These are phyloP conservation scores for Pelecanus crispus DNA, from an alignment of 2,113 vertebrate species.

Conservation along the genomic window DNA sequence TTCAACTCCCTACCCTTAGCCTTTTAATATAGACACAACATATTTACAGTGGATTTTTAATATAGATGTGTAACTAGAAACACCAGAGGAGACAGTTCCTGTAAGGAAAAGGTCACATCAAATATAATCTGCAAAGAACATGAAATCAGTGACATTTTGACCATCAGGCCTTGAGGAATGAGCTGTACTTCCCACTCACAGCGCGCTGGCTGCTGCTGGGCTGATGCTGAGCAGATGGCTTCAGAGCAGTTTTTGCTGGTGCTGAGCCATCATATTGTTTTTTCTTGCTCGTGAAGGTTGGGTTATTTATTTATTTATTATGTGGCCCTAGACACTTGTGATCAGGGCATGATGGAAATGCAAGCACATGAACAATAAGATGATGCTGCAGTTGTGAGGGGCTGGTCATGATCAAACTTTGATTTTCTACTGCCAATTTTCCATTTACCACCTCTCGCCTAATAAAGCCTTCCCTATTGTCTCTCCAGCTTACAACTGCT, in stretches of 20 bases:
- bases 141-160: constrained; percentile 47
- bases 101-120: neutral
- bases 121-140: neutral
- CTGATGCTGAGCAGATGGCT: constrained; percentile 46
- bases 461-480: neutral
- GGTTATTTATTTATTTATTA: neutral
- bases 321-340: neutral
- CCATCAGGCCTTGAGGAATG: constrained; percentile 27
- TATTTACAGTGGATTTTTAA: neutral
- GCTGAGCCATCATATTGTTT: neutral
- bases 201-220: neutral
- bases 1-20: neutral
- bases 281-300: neutral
- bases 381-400: neutral
- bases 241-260: neutral
- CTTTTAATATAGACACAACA: neutral
- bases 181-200: neutral
- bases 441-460: neutral
- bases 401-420: neutral
- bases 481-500: neutral
- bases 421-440: constrained; percentile 10
- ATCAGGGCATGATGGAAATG: neutral
- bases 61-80: neutral
- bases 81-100: neutral
- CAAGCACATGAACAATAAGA: neutral